These are phyloP conservation scores for Eupithecia inturbata DNA, from an alignment of 2,888 invertebrate genomes.

Conservation along the genomic window DNA sequence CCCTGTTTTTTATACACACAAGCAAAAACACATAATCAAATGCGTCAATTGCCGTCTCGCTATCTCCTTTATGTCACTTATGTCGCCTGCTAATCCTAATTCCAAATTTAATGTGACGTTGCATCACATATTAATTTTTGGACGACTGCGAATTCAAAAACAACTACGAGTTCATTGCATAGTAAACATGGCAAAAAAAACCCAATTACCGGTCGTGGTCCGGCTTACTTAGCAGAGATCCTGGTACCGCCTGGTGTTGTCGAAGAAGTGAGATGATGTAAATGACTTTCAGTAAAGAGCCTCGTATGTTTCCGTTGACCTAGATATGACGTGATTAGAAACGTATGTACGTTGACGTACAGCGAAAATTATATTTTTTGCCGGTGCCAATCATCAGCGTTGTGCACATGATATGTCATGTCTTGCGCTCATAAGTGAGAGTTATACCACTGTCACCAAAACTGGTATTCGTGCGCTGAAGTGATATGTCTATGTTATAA, in stretches of 20 bases:
- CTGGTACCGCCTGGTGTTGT: constrained; percentile 76
- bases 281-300: constrained; percentile 79
- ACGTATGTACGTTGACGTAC: constrained; percentile 67
- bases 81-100: constrained; percentile 70
- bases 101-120: constrained; percentile 67
- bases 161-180: constrained; percentile 18
- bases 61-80: constrained; percentile 68
- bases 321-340: constrained; percentile 81
- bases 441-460: constrained; percentile 80
- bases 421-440: constrained; percentile 80
- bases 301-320: constrained; percentile 80
- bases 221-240: constrained; percentile 60
- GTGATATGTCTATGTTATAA: constrained; percentile 68
- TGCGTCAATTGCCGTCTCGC: constrained; percentile 64
- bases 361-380: constrained; percentile 81
- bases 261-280: constrained; percentile 71
- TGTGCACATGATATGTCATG: constrained; percentile 71
- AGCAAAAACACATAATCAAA: constrained; percentile 58
- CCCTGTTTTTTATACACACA: constrained; percentile 60
- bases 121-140: constrained; percentile 67
- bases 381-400: constrained; percentile 74
- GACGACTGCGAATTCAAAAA: constrained; percentile 43
- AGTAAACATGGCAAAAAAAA: constrained; percentile 56
- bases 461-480: constrained; percentile 74
- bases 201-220: constrained; percentile 64